Percentiles rank a stretch among this genome's conserved stretches.
These are phyloP conservation scores for Jacana jacana DNA, from an alignment of 2,113 vertebrate species.

Conservation along the genomic window DNA sequence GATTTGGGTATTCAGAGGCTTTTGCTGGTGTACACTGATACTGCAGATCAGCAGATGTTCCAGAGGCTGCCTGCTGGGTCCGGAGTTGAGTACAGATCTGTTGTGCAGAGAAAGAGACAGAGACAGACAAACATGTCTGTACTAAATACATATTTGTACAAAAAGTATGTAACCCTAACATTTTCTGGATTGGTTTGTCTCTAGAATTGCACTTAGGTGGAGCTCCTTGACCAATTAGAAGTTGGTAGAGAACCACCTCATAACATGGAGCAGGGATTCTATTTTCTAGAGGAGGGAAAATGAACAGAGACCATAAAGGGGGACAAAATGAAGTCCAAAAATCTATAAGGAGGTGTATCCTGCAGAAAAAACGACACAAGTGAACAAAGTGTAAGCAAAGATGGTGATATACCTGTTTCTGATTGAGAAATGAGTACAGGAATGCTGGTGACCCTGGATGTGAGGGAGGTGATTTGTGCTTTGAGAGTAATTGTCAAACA, in stretches of 20 bases:
- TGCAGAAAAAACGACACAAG: neutral
- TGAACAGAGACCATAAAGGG: neutral
- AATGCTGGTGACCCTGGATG: neutral
- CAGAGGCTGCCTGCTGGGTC: neutral
- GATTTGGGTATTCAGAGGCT: neutral
- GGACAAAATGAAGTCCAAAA: neutral
- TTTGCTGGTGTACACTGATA: neutral
- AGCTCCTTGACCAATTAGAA: neutral
- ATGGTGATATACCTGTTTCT: neutral
- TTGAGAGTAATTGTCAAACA: neutral
- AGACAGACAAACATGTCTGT: neutral
- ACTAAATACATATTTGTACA: neutral
- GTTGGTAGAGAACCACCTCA: neutral
- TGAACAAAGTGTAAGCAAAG: neutral
- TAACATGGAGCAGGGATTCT: neutral
- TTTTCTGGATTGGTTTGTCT: neutral
- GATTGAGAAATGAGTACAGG: neutral
- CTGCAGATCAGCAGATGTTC: neutral
- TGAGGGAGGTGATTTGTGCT: neutral
- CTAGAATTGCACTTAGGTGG: neutral
- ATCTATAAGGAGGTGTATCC: neutral
- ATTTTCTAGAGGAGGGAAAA: neutral
- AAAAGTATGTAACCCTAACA: rapidly evolving
- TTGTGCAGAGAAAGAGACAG: too few relatives aligned
- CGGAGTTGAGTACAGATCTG: neutral